phyloP scores from a whole-genome alignment of 2,888 invertebrate species.

The Parnassius apollo region DNA sequence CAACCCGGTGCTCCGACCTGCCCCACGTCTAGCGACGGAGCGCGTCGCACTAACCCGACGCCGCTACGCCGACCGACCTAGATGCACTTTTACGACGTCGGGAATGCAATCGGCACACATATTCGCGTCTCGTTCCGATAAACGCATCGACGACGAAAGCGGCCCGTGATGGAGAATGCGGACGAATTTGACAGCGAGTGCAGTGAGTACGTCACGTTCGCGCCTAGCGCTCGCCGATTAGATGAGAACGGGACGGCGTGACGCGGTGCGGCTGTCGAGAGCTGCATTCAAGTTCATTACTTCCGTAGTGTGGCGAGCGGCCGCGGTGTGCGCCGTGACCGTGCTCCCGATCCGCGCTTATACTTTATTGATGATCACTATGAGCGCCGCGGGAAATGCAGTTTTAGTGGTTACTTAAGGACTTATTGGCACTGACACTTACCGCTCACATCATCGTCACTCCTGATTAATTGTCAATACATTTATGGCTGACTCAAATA shows the following conservation, averaged over 20 bases:
- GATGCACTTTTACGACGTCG: slow-evolving; percentile 78
- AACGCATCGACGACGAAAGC: slow-evolving; percentile 80
- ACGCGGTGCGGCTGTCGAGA: slow-evolving; percentile 61
- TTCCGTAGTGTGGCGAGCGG: slow-evolving; percentile 71
- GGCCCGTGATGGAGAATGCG: slow-evolving; percentile 79
- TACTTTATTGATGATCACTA: slow-evolving; percentile 44
- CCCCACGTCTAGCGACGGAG: slow-evolving; percentile 73
- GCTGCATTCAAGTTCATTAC: slow-evolving; percentile 82
- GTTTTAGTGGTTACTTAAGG: slow-evolving; percentile 14
- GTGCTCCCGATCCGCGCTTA: slow-evolving; percentile 58
- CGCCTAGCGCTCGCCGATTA: slow-evolving; percentile 60
- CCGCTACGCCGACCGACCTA: slow-evolving; percentile 75
- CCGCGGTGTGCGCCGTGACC: slow-evolving; percentile 66
- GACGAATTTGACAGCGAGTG: slow-evolving; percentile 78
- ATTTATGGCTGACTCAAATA: too few species aligned
- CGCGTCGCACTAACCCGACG: slow-evolving; percentile 71
- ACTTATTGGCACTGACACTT: slow-evolving; percentile 26
- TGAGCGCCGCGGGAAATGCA: slow-evolving; percentile 30
- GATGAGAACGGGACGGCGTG: slow-evolving; percentile 65
- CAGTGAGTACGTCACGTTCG: slow-evolving; percentile 75
- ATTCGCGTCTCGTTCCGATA: slow-evolving; percentile 81
- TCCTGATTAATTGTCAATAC: too few species aligned
- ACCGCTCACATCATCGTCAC: too few species aligned
- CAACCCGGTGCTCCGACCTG: slow-evolving; percentile 70
- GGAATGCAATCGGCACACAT: slow-evolving; percentile 80